Conservation (phyloP, 2,888 invertebrate species). For the Arenicola marina region DNA sequence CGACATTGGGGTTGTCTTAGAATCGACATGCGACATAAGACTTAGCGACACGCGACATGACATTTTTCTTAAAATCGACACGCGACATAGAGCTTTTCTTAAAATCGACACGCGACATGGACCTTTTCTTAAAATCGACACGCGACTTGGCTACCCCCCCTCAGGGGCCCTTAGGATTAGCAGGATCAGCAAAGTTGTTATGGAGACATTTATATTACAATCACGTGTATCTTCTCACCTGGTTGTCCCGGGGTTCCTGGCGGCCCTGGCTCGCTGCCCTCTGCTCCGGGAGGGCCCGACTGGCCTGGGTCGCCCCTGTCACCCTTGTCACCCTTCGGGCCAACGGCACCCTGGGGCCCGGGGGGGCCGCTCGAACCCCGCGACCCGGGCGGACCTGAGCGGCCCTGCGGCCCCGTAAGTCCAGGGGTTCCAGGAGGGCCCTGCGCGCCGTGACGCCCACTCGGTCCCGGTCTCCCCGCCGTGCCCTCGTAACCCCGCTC, state of each 20-base stretch:
- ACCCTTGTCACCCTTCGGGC: slow-evolving; percentile 1
- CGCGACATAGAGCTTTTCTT: too few species aligned
- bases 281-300: background rate
- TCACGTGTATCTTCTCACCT: background rate
- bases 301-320: background rate
- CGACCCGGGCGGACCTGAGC: slow-evolving; percentile 4
- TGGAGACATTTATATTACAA: too few species aligned
- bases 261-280: background rate
- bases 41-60: too few species aligned
- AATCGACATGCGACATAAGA: too few species aligned
- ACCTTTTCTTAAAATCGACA: too few species aligned
- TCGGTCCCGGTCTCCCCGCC: background rate
- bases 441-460: background rate
- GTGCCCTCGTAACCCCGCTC: background rate
- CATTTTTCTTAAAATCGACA: too few species aligned
- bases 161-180: too few species aligned
- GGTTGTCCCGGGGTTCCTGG: background rate
- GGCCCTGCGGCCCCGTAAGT: slow-evolving; percentile 5
- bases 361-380: background rate
- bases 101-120: too few species aligned
- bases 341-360: slow-evolving; percentile 2
- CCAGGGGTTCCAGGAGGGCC: slow-evolving; percentile 1
- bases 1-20: too few species aligned
- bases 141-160: too few species aligned
- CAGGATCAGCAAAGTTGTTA: too few species aligned